A percentile compares a stretch with the other conserved stretches of the same genome.
phyloP scores from a whole-genome alignment of 2,113 vertebrate genomes.

The Callaeas wilsoni region DNA sequence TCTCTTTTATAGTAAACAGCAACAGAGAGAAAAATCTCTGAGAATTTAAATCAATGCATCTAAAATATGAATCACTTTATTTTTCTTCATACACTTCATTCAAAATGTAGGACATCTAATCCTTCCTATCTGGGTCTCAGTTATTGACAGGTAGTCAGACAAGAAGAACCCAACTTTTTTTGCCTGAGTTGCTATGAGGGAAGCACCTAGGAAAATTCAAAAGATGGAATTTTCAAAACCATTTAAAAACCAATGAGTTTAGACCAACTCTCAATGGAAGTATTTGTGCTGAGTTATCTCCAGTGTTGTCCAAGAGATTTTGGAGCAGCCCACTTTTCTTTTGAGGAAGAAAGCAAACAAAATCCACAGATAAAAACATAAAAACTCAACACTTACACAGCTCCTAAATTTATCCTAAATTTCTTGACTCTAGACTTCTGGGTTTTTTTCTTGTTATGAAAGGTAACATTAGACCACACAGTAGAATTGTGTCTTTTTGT shows the following conservation, averaged over 20 bases:
- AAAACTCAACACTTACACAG: background rate
- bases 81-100: background rate
- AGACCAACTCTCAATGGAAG: background rate
- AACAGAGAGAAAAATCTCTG: background rate
- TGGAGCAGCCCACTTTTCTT: background rate
- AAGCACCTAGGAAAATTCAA: background rate
- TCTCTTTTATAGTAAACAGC: background rate
- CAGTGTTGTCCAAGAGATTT: background rate
- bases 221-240: background rate
- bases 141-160: background rate
- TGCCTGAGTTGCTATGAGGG: background rate
- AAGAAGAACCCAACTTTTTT: background rate
- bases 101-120: background rate
- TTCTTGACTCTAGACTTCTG: background rate
- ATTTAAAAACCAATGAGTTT: background rate
- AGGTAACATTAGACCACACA: background rate
- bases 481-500: background rate
- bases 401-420: background rate
- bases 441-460: background rate
- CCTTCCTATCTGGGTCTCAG: background rate
- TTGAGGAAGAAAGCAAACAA: background rate
- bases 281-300: background rate
- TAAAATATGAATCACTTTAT: background rate
- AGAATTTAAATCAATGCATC: background rate
- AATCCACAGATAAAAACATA: background rate